These are phyloP conservation scores for Rhadina sibilatrix DNA, from an alignment of 2,113 vertebrate genomes.

Conservation along the genomic window DNA sequence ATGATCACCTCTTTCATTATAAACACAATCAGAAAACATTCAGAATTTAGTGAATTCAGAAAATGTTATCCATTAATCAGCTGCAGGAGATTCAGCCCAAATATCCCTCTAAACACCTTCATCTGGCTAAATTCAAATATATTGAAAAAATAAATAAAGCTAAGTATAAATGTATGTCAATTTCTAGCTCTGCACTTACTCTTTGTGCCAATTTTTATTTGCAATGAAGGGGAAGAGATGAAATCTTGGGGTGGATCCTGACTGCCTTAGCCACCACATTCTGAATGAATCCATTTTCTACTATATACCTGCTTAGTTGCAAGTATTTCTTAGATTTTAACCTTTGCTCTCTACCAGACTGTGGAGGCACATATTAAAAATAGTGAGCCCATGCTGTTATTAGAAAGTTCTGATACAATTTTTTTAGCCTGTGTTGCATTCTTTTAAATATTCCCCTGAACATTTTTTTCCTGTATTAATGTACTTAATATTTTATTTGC, in stretches of 20 bases:
- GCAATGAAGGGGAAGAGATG: not conserved
- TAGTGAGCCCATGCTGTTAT: not conserved
- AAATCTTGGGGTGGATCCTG: not conserved
- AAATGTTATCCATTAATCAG: not conserved
- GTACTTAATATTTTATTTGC: not conserved
- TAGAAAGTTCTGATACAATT: not conserved
- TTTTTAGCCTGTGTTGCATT: not conserved
- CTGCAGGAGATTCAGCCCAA: not conserved
- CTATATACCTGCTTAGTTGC: not conserved
- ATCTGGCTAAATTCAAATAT: not conserved
- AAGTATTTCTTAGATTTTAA: not conserved
- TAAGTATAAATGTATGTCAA: not conserved
- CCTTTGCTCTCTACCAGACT: not conserved
- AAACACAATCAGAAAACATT: not conserved
- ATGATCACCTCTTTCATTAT: not conserved
- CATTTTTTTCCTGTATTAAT: fast-evolving
- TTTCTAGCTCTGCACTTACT: not conserved
- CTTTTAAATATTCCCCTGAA: not conserved
- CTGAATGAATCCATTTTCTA: not conserved
- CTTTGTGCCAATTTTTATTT: not conserved
- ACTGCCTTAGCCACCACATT: not conserved
- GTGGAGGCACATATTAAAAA: not conserved
- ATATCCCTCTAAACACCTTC: not conserved
- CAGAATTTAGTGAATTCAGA: not conserved
- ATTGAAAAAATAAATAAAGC: not conserved